Percentiles rank a stretch among this genome's conserved stretches.
These are phyloP conservation scores for Engystomops pustulosus DNA, from an alignment of 2,113 vertebrate species.

Conservation along the genomic window DNA sequence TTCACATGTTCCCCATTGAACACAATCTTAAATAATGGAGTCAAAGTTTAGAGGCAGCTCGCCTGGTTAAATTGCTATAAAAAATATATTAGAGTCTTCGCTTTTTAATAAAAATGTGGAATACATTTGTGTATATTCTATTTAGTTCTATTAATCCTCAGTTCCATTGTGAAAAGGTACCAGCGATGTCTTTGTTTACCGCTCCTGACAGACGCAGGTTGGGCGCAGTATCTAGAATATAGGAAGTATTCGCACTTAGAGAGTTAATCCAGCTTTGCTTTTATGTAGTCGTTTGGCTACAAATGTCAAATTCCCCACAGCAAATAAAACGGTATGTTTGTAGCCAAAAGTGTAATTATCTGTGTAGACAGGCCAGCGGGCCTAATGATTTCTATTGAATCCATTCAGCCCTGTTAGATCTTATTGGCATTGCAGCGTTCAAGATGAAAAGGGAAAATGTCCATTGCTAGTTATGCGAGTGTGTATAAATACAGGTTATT, in stretches of 20 bases:
- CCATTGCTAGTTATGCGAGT: constrained; percentile 14
- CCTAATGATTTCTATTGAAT: constrained; percentile 42
- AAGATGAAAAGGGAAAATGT: constrained; percentile 19
- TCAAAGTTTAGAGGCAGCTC: too few relatives aligned
- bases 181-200: not conserved
- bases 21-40: too few relatives aligned
- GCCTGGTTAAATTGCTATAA: too few relatives aligned
- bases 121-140: too few relatives aligned
- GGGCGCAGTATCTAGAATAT: not conserved
- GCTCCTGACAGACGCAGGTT: not conserved
- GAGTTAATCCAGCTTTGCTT: constrained; percentile 1
- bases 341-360: constrained; percentile 35
- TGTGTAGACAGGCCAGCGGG: constrained; percentile 29
- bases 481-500: constrained; percentile 11
- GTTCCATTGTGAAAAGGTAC: too few relatives aligned
- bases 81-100: too few relatives aligned
- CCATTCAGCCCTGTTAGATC: constrained; percentile 19
- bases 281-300: constrained; percentile 36
- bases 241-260: not conserved
- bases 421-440: not conserved
- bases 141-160: too few relatives aligned
- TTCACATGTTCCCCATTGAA: too few relatives aligned
- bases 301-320: constrained; percentile 26
- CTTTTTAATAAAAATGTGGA: too few relatives aligned
- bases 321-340: constrained; percentile 23